Percentiles rank a stretch among this genome's conserved stretches.
Evolutionary conservation across 1,140 invertebrate species (phyloP).

Genomic region (Protaetia brevitarsis): DNA sequence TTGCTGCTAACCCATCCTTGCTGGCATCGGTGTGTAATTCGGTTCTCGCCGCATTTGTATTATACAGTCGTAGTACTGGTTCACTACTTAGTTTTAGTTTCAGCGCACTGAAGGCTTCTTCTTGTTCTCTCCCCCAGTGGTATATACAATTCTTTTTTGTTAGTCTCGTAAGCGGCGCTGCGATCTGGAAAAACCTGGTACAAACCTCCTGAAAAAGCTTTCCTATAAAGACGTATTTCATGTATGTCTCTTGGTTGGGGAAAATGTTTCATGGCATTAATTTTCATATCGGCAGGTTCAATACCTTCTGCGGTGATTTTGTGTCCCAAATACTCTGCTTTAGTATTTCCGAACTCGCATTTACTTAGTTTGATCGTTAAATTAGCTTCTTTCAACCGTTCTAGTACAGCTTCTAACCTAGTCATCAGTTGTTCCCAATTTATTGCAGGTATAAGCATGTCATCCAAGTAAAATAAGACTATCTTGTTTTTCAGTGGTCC

Average conservation of each 20-base stretch:
- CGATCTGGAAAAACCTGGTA: neutral
- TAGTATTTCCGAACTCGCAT: conserved; percentile 36
- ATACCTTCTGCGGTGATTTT: conserved; percentile 31
- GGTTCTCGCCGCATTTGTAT: neutral
- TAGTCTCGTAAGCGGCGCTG: too few species aligned
- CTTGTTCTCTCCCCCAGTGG: too few species aligned
- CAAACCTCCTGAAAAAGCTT: neutral
- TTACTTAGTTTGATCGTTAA: conserved; percentile 40
- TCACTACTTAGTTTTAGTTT: too few species aligned
- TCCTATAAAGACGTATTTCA: neutral
- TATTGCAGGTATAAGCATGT: conserved; percentile 33
- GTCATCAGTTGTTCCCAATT: conserved; percentile 31
- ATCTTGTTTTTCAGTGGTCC: conserved; percentile 32
- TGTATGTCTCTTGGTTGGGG: neutral
- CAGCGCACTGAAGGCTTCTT: too few species aligned
- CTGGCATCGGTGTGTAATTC: neutral
- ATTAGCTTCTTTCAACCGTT: conserved; percentile 21
- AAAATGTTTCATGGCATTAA: conserved; percentile 33
- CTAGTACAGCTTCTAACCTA: conserved; percentile 31
- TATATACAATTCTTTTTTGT: too few species aligned
- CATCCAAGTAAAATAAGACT: conserved; percentile 37
- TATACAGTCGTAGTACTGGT: too few species aligned
- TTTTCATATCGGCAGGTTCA: conserved; percentile 30
- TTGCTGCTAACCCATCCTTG: neutral
- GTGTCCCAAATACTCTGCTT: conserved; percentile 38